Percentiles rank a stretch among this genome's conserved stretches.
Evolutionary conservation across 2,797 vertebrate species (phyloP).

Genomic region (Stomatorhinus walkeri): DNA sequence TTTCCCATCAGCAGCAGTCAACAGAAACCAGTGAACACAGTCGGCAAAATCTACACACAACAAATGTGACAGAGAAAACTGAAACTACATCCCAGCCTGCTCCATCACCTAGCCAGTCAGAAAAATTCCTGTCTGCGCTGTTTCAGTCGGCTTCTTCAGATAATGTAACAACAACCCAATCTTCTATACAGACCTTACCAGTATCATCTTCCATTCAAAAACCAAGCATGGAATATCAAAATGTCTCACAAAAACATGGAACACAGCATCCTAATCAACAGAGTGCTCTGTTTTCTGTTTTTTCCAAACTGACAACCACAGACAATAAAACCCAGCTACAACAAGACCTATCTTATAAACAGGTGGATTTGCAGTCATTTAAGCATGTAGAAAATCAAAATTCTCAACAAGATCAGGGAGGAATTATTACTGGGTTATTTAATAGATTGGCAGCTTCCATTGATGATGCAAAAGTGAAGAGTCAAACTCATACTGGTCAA

Average conservation of each 20-base stretch:
- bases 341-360: slow-evolving; percentile 32
- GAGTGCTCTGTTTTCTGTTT: slow-evolving; percentile 66
- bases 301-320: slow-evolving; percentile 63
- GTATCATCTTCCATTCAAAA: slow-evolving; percentile 20
- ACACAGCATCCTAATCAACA: slow-evolving; percentile 48
- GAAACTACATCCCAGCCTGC: slow-evolving; percentile 39
- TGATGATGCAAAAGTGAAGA: slow-evolving; percentile 45
- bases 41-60: slow-evolving; percentile 43
- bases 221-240: slow-evolving; percentile 29
- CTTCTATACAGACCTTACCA: slow-evolving; percentile 39
- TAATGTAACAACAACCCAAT: slow-evolving; percentile 41
- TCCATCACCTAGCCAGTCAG: slow-evolving; percentile 44
- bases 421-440: slow-evolving; percentile 57
- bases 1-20: slow-evolving; percentile 40
- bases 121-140: slow-evolving; percentile 61
- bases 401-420: slow-evolving; percentile 48
- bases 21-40: slow-evolving; percentile 28
- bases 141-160: slow-evolving; percentile 59
- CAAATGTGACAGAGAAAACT: slow-evolving; percentile 33
- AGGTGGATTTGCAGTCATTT: slow-evolving; percentile 17
- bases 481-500: slow-evolving; percentile 33
- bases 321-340: slow-evolving; percentile 49
- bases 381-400: slow-evolving; percentile 35
- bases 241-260: slow-evolving; percentile 27
- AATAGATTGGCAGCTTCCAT: slow-evolving; percentile 51